Percentiles rank a stretch among this genome's conserved stretches.
Conservation (phyloP, 2,113 vertebrate genomes). For the Grammomys dolichurus region DNA sequence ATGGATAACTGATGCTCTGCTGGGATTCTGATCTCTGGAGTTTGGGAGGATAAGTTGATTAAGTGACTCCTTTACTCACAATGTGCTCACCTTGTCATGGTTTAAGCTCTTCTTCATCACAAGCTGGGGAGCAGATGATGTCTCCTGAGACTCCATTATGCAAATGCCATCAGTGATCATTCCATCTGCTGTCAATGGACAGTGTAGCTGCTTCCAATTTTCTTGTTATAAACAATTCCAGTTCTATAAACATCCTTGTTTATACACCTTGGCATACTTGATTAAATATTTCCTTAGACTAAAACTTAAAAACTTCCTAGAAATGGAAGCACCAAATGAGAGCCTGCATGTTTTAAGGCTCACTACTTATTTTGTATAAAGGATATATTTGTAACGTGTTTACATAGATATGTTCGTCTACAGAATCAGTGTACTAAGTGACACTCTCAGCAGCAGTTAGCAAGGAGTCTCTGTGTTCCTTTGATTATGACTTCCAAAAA, state of each 20-base stretch:
- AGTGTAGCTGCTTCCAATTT: conserved; percentile 8
- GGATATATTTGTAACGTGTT: neutral
- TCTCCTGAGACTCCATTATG: neutral
- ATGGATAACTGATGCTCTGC: neutral
- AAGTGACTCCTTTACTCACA: neutral
- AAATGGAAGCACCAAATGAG: conserved; percentile 36
- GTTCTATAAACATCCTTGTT: conserved; percentile 65
- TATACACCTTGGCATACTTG: conserved; percentile 21
- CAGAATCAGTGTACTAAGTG: neutral
- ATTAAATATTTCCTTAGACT: conserved; percentile 41
- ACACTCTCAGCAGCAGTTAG: neutral
- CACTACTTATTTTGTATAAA: neutral
- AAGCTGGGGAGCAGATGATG: neutral
- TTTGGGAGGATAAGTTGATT: neutral
- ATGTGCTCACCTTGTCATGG: neutral
- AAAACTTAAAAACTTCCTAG: conserved; percentile 15
- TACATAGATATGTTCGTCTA: neutral
- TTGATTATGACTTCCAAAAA: neutral
- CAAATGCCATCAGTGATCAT: neutral
- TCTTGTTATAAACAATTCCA: conserved; percentile 14
- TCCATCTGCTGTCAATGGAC: neutral
- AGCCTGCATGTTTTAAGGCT: conserved; percentile 9
- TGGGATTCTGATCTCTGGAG: neutral
- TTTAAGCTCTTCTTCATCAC: neutral
- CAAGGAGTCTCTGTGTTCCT: neutral